Percentiles rank a stretch among this genome's conserved stretches.
These are phyloP conservation scores for Oscheius sp. DNA, from an alignment of 2,888 invertebrate genomes.

Conservation along the genomic window DNA sequence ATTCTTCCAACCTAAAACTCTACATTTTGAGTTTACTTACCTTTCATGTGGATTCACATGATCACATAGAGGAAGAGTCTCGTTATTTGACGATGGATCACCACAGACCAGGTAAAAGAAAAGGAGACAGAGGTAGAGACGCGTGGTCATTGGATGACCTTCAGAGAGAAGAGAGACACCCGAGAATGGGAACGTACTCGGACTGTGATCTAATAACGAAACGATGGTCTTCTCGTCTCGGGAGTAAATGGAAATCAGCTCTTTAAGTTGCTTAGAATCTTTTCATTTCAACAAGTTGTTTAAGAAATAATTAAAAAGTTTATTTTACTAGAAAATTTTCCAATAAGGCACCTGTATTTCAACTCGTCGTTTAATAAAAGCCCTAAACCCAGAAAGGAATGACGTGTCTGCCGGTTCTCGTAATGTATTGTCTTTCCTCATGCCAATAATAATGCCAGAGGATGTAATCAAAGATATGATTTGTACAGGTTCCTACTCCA, in stretches of 20 bases:
- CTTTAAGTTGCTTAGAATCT: too few species aligned
- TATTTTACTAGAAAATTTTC: too few species aligned
- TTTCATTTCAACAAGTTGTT: too few species aligned
- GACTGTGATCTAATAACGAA: too few species aligned
- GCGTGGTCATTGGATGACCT: constrained; percentile 7
- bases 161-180: too few species aligned
- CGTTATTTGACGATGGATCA: neutral
- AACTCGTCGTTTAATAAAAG: neutral
- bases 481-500: constrained; percentile 52
- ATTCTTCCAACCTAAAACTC: constrained; percentile 32
- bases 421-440: constrained; percentile 54
- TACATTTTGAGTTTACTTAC: constrained; percentile 35
- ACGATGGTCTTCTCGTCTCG: too few species aligned
- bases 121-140: neutral
- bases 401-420: constrained; percentile 56
- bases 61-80: constrained; percentile 47
- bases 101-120: constrained; percentile 8
- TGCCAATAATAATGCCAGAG: constrained; percentile 58
- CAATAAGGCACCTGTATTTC: constrained; percentile 16
- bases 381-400: constrained; percentile 64
- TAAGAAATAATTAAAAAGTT: too few species aligned
- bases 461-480: constrained; percentile 59
- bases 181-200: too few species aligned
- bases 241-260: too few species aligned
- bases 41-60: constrained; percentile 51